A percentile compares a stretch with the other conserved stretches of the same genome.
phyloP scores from a whole-genome alignment of 2,888 invertebrate genomes.

The Syrista parreyssii region DNA sequence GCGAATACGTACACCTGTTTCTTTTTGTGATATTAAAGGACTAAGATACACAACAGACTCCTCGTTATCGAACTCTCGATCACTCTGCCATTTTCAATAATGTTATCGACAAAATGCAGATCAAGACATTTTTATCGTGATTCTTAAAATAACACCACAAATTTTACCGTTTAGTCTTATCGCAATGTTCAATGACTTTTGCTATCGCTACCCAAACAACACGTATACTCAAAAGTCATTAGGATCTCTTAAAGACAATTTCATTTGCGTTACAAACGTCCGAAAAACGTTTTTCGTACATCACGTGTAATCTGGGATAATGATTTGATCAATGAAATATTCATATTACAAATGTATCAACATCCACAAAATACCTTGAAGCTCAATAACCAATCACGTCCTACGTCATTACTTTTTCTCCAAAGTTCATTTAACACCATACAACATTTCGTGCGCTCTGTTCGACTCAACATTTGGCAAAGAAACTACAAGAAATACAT shows the following conservation, averaged over 20 bases:
- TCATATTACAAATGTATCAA: neutral
- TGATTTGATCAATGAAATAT: neutral
- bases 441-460: no score
- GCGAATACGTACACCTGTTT: neutral
- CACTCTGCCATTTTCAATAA: neutral
- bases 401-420: no score
- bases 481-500: no score
- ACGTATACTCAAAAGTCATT: neutral
- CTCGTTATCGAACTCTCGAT: neutral
- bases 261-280: neutral
- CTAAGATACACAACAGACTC: neutral
- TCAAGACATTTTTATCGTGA: neutral
- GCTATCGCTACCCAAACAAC: neutral
- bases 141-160: neutral
- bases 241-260: neutral
- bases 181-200: neutral
- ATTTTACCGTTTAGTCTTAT: neutral
- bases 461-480: no score
- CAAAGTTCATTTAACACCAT: no score
- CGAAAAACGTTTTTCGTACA: neutral
- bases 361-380: neutral
- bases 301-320: neutral
- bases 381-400: neutral
- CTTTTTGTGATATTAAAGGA: neutral
- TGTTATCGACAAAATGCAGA: neutral